phyloP scores from a whole-genome alignment of 2,797 vertebrate genomes.

The Enteromius unitaeniatus region DNA sequence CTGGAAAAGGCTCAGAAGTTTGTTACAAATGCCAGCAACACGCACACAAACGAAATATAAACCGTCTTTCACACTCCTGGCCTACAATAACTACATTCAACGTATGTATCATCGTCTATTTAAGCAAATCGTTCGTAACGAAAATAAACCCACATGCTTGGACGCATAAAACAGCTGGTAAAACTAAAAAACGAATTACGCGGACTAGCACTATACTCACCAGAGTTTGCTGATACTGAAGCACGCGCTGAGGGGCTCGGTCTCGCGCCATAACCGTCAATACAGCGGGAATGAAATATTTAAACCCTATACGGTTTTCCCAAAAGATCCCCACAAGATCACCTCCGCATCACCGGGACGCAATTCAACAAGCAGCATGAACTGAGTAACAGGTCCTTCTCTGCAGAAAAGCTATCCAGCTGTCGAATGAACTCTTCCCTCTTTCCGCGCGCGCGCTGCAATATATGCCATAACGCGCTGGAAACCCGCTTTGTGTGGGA shows the following conservation, averaged over 20 bases:
- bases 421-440: conserved; percentile 50
- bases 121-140: not conserved
- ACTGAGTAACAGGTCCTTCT: conserved; percentile 69
- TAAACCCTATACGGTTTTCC: conserved; percentile 1
- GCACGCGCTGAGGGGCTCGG: conserved; percentile 73
- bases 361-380: conserved; percentile 53
- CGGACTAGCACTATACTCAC: conserved; percentile 69
- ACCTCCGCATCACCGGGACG: not conserved
- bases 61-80: not conserved
- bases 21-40: conserved; percentile 1
- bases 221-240: conserved; percentile 84
- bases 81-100: not conserved
- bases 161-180: not conserved
- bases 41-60: not conserved
- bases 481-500: conserved; percentile 45
- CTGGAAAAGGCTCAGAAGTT: not conserved
- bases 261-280: conserved; percentile 72
- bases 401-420: conserved; percentile 52
- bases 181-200: not conserved
- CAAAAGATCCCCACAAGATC: conserved; percentile 22
- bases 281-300: not conserved
- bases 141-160: not conserved
- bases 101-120: not conserved
- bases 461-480: conserved; percentile 12
- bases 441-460: conserved; percentile 44